A percentile compares a stretch with the other conserved stretches of the same genome.
phyloP scores from a whole-genome alignment of 2,797 vertebrate species.

The Loris lydekkerianus region DNA sequence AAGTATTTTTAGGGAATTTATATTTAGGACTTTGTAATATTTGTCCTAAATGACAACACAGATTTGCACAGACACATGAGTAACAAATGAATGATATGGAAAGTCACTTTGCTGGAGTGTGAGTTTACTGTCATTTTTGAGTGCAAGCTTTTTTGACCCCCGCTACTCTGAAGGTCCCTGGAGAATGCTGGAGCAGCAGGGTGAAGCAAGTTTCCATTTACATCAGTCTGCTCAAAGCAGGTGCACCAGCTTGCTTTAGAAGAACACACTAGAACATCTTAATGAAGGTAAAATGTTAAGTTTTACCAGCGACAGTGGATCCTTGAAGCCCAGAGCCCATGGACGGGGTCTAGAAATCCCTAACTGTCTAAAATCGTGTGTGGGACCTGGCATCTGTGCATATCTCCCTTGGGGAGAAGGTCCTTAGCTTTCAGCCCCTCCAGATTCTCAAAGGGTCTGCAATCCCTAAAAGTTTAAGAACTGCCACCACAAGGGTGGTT shows the following conservation, averaged over 20 bases:
- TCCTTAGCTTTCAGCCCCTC: neutral
- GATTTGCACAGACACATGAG: accelerated
- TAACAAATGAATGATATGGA: neutral
- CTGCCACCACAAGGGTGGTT: accelerated
- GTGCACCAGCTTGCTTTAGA: neutral
- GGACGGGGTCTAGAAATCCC: neutral
- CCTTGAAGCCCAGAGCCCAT: neutral
- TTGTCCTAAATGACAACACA: neutral
- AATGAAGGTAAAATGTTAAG: neutral
- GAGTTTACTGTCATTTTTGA: neutral
- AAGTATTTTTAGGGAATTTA: neutral
- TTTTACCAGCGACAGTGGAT: accelerated
- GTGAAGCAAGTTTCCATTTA: neutral
- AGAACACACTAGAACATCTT: neutral
- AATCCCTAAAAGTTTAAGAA: neutral
- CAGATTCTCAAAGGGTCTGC: neutral
- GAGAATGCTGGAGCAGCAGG: neutral
- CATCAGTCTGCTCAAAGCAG: neutral
- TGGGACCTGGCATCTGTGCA: accelerated
- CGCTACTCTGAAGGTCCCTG: neutral
- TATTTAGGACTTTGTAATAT: neutral
- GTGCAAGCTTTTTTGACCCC: neutral
- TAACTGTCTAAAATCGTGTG: neutral
- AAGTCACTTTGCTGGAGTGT: neutral
- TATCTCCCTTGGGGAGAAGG: accelerated